Percentiles rank a stretch among this genome's conserved stretches.
phyloP scores from a whole-genome alignment of 2,888 invertebrate species.

The Drosophila prostipennis region DNA sequence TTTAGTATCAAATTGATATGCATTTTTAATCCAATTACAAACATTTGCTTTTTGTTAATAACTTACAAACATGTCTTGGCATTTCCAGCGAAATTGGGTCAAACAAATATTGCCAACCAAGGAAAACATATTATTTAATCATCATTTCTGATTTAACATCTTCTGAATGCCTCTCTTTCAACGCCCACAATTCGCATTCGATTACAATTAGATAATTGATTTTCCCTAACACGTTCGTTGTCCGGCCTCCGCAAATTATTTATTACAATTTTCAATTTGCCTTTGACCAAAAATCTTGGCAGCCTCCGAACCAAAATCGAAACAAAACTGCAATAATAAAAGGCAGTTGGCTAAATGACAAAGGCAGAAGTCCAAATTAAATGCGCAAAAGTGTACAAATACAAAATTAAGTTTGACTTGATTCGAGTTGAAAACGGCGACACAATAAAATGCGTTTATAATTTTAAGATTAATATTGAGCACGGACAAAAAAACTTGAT shows the following conservation, averaged over 20 bases:
- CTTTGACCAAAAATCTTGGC: constrained; percentile 63
- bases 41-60: neutral
- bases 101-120: neutral
- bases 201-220: constrained; percentile 69
- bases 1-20: too few species aligned
- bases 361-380: constrained; percentile 55
- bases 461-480: constrained; percentile 59
- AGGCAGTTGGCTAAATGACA: constrained; percentile 59
- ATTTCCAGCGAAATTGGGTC: neutral
- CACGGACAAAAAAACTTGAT: constrained; percentile 12
- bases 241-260: constrained; percentile 48
- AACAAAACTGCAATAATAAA: constrained; percentile 60
- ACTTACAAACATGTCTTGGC: neutral
- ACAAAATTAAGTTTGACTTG: constrained; percentile 46
- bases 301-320: constrained; percentile 8
- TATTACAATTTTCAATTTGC: constrained; percentile 67
- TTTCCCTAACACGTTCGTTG: constrained; percentile 51
- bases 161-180: neutral
- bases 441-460: constrained; percentile 65
- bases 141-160: constrained; percentile 2
- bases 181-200: constrained; percentile 36
- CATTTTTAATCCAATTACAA: too few species aligned
- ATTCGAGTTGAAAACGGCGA: constrained; percentile 65
- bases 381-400: constrained; percentile 64
- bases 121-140: constrained; percentile 3